Evolutionary conservation across 2,113 vertebrate genomes (phyloP).

Genomic region (Apaloderma vittatum): DNA sequence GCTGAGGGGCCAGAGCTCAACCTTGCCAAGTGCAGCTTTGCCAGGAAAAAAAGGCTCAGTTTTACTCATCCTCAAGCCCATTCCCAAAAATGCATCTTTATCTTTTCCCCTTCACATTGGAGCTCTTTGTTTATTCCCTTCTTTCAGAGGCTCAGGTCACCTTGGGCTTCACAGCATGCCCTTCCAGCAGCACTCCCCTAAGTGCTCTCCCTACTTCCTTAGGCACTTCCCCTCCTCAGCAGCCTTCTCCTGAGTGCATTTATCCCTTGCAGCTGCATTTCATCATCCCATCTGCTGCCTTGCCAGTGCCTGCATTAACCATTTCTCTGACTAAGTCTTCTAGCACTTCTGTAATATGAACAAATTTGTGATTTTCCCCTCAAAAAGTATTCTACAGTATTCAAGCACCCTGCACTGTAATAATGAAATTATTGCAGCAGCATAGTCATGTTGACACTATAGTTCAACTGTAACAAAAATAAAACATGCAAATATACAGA

Average conservation of each 20-base stretch:
- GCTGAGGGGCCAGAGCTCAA: background rate
- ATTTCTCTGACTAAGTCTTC: background rate
- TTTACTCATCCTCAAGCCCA: background rate
- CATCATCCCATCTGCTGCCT: slow-evolving; percentile 58
- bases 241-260: slow-evolving; percentile 33
- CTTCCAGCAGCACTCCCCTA: background rate
- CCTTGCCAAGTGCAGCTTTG: background rate
- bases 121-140: background rate
- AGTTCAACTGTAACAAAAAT: background rate
- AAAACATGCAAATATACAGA: background rate
- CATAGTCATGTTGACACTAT: background rate
- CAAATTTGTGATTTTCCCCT: rapidly evolving
- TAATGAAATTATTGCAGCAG: background rate
- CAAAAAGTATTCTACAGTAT: background rate
- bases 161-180: slow-evolving; percentile 36
- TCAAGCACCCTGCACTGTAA: background rate
- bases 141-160: background rate
- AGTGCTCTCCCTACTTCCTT: slow-evolving; percentile 20
- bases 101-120: background rate
- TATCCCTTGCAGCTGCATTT: slow-evolving; percentile 66
- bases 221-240: slow-evolving; percentile 13
- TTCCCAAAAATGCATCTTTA: background rate
- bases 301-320: background rate
- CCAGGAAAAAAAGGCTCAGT: background rate
- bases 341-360: background rate